Conservation (phyloP, 2,113 vertebrate genomes). For the Archilochus colubris region DNA sequence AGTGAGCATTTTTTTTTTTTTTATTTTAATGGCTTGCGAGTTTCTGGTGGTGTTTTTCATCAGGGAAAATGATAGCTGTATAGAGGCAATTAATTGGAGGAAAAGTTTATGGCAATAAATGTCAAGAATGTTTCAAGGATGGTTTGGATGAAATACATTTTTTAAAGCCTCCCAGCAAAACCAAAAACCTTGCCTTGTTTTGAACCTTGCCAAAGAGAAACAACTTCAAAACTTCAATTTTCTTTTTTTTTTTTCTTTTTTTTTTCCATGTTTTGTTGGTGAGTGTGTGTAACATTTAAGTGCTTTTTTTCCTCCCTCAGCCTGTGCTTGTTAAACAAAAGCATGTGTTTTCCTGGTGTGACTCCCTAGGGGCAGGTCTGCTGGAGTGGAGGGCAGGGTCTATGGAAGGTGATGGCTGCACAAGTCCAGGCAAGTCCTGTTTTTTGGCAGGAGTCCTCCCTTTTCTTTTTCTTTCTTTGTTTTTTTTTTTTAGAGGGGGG, state of each 20-base stretch:
- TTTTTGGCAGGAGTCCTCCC: background rate
- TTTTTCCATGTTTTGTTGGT: no score
- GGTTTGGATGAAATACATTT: background rate
- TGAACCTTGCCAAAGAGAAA: slow-evolving; percentile 23
- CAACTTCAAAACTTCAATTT: background rate
- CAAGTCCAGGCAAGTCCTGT: slow-evolving; percentile 11
- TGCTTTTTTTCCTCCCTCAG: background rate
- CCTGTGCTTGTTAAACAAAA: slow-evolving; percentile 48
- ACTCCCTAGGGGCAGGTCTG: slow-evolving; percentile 31
- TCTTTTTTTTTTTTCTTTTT: background rate
- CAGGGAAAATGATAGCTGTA: background rate
- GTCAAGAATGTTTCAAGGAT: slow-evolving; percentile 34
- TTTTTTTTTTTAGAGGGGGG: no score
- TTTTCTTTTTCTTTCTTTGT: background rate
- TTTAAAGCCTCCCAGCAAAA: background rate
- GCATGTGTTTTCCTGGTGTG: slow-evolving; percentile 50
- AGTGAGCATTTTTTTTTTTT: rapidly evolving
- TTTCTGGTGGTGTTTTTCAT: slow-evolving; percentile 32
- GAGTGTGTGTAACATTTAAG: background rate
- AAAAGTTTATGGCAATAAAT: slow-evolving; percentile 52
- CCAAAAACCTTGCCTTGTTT: slow-evolving; percentile 26
- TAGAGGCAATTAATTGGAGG: slow-evolving; percentile 35
- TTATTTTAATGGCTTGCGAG: background rate
- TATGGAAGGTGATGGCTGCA: background rate
- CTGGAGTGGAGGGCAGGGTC: background rate